Conservation (phyloP, 2,797 vertebrate species). For the Pangasius krempfi region DNA sequence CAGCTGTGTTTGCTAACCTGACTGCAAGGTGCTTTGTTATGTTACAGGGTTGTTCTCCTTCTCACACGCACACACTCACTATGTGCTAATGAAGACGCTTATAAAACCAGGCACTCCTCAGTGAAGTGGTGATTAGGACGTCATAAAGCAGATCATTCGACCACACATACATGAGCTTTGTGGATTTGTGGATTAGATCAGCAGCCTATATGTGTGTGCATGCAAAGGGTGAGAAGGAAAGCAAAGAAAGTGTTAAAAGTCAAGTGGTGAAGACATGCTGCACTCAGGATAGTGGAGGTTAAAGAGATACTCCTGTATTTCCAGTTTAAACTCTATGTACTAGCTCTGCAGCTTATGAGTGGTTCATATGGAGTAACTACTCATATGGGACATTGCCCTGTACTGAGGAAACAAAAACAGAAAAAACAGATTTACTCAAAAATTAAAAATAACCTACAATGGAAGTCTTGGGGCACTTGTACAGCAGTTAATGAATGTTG, state of each 20-base stretch:
- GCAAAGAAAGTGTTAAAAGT: background rate
- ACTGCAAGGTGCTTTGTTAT: conserved; percentile 78
- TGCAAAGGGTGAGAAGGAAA: conserved; percentile 50
- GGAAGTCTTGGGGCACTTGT: background rate
- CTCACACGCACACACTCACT: conserved; percentile 48
- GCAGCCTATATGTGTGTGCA: background rate
- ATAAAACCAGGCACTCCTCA: conserved; percentile 38
- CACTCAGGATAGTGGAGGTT: background rate
- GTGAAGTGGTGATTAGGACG: conserved; percentile 43
- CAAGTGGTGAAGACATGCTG: background rate
- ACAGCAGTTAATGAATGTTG: background rate
- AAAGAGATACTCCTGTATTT: background rate
- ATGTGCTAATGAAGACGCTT: conserved; percentile 55
- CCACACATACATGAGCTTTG: conserved; percentile 2
- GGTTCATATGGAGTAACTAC: background rate
- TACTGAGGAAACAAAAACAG: background rate
- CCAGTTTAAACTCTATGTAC: background rate
- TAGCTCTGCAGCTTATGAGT: background rate
- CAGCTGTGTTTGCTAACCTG: conserved; percentile 84
- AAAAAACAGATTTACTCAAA: background rate
- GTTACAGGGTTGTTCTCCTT: conserved; percentile 74
- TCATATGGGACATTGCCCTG: background rate
- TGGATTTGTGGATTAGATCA: background rate
- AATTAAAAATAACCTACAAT: background rate
- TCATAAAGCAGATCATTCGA: conserved; percentile 33